These are phyloP conservation scores for rat (Rattus norvegicus) DNA, from an alignment of 2,113 vertebrate genomes.

Conservation along the genomic window GRCr8 NC_086034.1:32727501-32728000, in stretches of 20 bases:
- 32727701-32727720: neutral
- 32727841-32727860: too few relatives aligned
- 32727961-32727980: too few relatives aligned
- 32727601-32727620: neutral
- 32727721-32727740: neutral
- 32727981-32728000: too few relatives aligned
- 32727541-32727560: neutral
- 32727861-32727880: too few relatives aligned
- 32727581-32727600: neutral
- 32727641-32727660: neutral
- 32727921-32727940: too few relatives aligned
- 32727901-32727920: too few relatives aligned
- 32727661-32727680: neutral
- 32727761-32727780: neutral
- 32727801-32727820: neutral
- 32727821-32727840: too few relatives aligned
- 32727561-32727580: neutral
- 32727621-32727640: neutral
- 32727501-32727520: neutral
- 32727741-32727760: neutral
- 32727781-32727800: neutral
- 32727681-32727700: neutral
- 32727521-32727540: neutral
- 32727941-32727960: too few relatives aligned
- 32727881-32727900: too few relatives aligned